Base-by-base conservation (phyloP, 2,888 invertebrate genomes). In the Cataglyphis altisquamis region DNA sequence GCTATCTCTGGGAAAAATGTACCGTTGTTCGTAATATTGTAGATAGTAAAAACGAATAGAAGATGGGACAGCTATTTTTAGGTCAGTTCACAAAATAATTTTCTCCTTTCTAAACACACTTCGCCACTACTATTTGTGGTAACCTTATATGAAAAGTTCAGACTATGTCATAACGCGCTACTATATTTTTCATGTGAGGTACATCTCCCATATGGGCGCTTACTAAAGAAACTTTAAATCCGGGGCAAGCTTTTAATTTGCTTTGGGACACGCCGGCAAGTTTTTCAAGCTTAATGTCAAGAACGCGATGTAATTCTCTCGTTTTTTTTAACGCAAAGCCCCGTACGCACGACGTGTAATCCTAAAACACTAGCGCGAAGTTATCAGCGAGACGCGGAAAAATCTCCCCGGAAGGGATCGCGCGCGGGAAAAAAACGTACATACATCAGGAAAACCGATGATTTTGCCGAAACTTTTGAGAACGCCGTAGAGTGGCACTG, bases 211-310 rank as follows among this genome's bases (percentile, higher is more conserved):
- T 36, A 60, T 39, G 72, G 32, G 18, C 60, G 45, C 21, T 80
- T 70, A 55, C 29, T 39, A 60, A 70, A 41, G 60, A 72, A 72
- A 41, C 32, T 80, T 72, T 41, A 80, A 70, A 72, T 72, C 73
- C 72, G 25, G 29, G 36, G 21, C 57, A 18, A 41, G 60, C 32
- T 80, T 72, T 80, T 80, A 80, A 80, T 80, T 80, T 60, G 36
- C 78, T 45, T 70, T 70, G 70, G 57, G 57, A 57, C 41, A 60
- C 21, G 39, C 41, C 45, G 29, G 41, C 77, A 68, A 67, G 55
- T 78, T 78, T 78, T 78, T 78, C 41, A 78, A 80, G 78, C 72
- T 80, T 80, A 72, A 36, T 72, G 78, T 72, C 60, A 72, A 72
- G 57, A 80, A 70, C 60, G 72, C 41, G 57, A 32, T n/a, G 57